phyloP scores from a whole-genome alignment of 2,888 invertebrate species.

The Neoscelio sp. region DNA sequence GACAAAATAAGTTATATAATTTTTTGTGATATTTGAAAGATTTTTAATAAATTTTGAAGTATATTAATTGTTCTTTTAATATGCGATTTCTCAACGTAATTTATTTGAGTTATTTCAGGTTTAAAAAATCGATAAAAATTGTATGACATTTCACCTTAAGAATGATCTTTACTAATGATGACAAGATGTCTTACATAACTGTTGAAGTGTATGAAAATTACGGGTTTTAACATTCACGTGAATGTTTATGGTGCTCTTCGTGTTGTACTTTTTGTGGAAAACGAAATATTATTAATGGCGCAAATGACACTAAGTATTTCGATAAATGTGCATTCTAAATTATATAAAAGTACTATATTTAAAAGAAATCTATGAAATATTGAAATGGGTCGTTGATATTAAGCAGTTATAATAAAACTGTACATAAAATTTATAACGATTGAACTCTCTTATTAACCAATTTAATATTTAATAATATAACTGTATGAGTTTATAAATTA shows the following conservation, averaged over 20 bases:
- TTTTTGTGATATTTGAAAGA: too few relatives aligned
- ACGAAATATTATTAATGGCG: constrained; percentile 9
- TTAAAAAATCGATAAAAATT: not conserved
- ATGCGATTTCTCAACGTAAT: too few relatives aligned
- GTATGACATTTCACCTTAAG: too few relatives aligned
- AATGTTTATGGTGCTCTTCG: constrained; percentile 35
- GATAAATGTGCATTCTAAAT: constrained; percentile 15
- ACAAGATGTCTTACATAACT: not conserved
- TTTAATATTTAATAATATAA: not conserved
- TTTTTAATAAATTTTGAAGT: too few relatives aligned
- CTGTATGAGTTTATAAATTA: too few relatives aligned
- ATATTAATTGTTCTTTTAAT: too few relatives aligned
- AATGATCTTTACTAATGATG: not conserved
- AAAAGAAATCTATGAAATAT: not conserved
- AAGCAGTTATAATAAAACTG: constrained; percentile 21
- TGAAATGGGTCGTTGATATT: not conserved
- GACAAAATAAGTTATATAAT: too few relatives aligned
- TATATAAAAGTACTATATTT: constrained; percentile 12
- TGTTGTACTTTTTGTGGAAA: constrained; percentile 17
- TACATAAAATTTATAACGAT: constrained; percentile 1
- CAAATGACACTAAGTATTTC: constrained; percentile 17
- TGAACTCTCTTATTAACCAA: not conserved
- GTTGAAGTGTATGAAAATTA: constrained; percentile 12
- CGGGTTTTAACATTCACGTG: constrained; percentile 18
- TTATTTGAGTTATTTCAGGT: constrained; percentile 2